Evolutionary conservation across 1,140 invertebrate genomes (phyloP), one percentile per base, ranked within the genome.

Genomic region (Solenopsis fugax): DNA sequence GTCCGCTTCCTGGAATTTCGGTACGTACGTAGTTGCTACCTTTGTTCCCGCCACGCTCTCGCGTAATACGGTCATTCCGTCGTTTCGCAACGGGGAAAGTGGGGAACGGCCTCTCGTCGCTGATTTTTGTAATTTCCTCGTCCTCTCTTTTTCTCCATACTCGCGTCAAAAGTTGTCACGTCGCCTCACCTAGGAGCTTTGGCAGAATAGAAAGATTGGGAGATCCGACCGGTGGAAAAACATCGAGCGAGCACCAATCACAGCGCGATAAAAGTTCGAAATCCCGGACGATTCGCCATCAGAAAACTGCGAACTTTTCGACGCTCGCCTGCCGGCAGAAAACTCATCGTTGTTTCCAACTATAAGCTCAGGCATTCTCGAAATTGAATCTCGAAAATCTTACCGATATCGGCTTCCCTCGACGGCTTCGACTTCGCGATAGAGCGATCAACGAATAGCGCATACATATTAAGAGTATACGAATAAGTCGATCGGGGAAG

Each of bases 281-380:
- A 90, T 91, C 90, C 89, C 87, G 60, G 67, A 88, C 86, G 86
- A 90, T 89, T 88, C 89, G 89, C 67, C 71, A 84, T 69, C 50
- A 58, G 80, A 58, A 58, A 64, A 76, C 86, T 75, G 58, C 50
- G 65, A 90, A 91, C 89, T 91, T 90, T 82, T 80, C 90, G 73
- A 85, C 86, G 56, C 75, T 72, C 71, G 75, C 80, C 52, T 64
- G 48, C 64, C 67, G 56, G 76, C 54, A 24, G 87, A 80, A 91
- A 91, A 88, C 87, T 90, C 90, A 85, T 90, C 87, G 78, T 88
- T 91, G 90, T 91, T 91, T 91, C 89, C 89, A 91, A 91, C 89
- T 91, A 86, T 91, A 91, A 91, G 89, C 89, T 88, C 73, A 84
- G 82, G 89, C 90, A 91, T 91, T 91, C 65, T 50, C 62, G 58